These are phyloP conservation scores for Drosophila rhopaloa DNA, from an alignment of 1,140 invertebrate species.

Conservation along the genomic window DNA sequence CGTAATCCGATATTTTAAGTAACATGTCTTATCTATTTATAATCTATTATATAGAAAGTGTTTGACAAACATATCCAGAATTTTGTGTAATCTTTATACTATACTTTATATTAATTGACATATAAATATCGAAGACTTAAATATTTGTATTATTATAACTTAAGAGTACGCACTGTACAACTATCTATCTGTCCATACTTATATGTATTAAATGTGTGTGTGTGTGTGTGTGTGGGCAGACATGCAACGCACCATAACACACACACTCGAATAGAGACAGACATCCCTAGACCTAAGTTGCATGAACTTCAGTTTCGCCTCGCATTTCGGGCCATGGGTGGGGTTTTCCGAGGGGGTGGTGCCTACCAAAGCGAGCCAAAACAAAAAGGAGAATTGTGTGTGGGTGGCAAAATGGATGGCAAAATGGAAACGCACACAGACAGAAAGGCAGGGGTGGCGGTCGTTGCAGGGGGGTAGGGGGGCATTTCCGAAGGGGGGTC, in stretches of 20 bases:
- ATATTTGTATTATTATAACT: too few relatives aligned
- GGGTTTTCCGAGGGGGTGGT: conserved; percentile 2
- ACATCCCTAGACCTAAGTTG: conserved; percentile 56
- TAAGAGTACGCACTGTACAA: conserved; percentile 17
- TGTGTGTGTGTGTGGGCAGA: conserved; percentile 24
- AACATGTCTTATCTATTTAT: too few relatives aligned
- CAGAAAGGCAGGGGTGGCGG: conserved; percentile 3
- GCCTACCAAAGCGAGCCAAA: conserved; percentile 36
- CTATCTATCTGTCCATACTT: conserved; percentile 32
- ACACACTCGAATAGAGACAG: conserved; percentile 35
- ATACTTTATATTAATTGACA: too few relatives aligned
- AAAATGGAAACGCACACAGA: conserved; percentile 37
- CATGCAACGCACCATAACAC: conserved; percentile 34
- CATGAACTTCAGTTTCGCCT: conserved; percentile 47
- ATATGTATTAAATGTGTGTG: conserved; percentile 6
- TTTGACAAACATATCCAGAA: too few relatives aligned
- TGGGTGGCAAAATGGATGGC: conserved; percentile 6
- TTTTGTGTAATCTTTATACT: too few relatives aligned
- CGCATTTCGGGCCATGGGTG: conserved; percentile 35
- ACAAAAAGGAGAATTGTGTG: conserved; percentile 20
- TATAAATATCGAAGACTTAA: too few relatives aligned
- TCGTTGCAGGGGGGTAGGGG: not conserved
- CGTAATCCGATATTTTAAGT: too few relatives aligned
- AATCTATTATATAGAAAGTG: too few relatives aligned
- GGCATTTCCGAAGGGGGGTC: not conserved